A percentile compares a stretch with the other conserved stretches of the same genome.
These are phyloP conservation scores for Pseudoatta argentina DNA, from an alignment of 1,140 invertebrate species.

Conservation along the genomic window DNA sequence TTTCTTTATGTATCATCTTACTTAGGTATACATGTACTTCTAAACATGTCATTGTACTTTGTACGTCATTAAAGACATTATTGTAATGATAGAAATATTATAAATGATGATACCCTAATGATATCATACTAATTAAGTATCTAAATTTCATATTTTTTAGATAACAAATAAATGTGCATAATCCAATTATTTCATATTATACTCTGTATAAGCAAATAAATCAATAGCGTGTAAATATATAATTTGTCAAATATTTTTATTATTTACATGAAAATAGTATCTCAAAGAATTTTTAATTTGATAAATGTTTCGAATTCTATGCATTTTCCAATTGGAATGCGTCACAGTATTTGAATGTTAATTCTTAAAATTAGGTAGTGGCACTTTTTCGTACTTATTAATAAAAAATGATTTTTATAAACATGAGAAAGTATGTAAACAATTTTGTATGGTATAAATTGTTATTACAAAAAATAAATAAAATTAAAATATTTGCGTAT, in stretches of 20 bases:
- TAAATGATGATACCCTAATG: neutral
- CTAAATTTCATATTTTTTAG: neutral
- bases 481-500: constrained; percentile 9
- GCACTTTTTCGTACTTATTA: neutral
- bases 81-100: constrained; percentile 9
- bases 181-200: neutral
- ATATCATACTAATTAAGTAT: constrained; percentile 42
- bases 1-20: neutral
- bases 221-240: neutral
- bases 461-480: neutral
- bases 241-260: neutral
- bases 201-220: constrained; percentile 4
- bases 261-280: constrained; percentile 10
- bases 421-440: neutral
- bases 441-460: neutral
- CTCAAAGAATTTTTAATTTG: neutral
- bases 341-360: neutral
- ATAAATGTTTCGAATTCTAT: neutral
- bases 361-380: neutral
- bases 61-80: neutral
- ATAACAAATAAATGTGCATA: neutral
- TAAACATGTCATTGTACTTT: neutral
- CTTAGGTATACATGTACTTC: neutral
- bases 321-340: neutral
- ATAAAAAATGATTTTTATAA: neutral